A percentile compares a stretch with the other conserved stretches of the same genome.
Conservation (phyloP, 2,113 vertebrate species). For the Sapajus apella region DNA sequence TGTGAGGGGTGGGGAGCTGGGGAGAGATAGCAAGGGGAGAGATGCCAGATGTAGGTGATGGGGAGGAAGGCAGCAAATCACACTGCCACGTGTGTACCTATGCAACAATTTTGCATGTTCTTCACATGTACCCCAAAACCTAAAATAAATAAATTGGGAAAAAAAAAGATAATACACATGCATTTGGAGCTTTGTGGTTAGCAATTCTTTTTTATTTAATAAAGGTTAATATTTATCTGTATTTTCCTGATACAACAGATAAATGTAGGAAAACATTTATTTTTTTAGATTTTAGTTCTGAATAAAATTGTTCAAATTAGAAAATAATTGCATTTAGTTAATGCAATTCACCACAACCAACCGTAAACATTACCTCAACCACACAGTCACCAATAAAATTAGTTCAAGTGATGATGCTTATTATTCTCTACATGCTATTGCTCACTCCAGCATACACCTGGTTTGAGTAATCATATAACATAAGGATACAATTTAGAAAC, state of each 20-base stretch:
- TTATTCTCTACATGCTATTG: not conserved
- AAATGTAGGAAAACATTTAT: not conserved
- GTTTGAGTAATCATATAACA: not conserved
- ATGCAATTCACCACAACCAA: constrained; percentile 37
- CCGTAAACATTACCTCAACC: constrained; percentile 38
- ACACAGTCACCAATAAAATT: constrained; percentile 36
- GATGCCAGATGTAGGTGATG: no score
- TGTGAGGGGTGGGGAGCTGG: no score
- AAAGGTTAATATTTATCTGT: not conserved
- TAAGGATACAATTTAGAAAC: constrained; percentile 54
- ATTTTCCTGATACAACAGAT: not conserved
- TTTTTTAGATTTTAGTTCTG: not conserved
- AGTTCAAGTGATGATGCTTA: not conserved
- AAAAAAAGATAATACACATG: not conserved
- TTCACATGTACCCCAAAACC: no score
- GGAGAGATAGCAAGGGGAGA: no score
- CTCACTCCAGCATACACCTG: constrained; percentile 19
- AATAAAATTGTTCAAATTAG: constrained; percentile 31
- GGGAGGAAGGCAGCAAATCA: no score
- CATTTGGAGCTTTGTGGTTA: not conserved
- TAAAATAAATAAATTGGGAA: no score
- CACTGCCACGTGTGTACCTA: no score
- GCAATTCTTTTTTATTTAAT: not conserved
- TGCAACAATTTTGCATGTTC: no score
- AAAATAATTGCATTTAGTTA: constrained; percentile 45